Base-by-base conservation (phyloP, 2,888 invertebrate genomes). In the Eupithecia dodoneata region DNA sequence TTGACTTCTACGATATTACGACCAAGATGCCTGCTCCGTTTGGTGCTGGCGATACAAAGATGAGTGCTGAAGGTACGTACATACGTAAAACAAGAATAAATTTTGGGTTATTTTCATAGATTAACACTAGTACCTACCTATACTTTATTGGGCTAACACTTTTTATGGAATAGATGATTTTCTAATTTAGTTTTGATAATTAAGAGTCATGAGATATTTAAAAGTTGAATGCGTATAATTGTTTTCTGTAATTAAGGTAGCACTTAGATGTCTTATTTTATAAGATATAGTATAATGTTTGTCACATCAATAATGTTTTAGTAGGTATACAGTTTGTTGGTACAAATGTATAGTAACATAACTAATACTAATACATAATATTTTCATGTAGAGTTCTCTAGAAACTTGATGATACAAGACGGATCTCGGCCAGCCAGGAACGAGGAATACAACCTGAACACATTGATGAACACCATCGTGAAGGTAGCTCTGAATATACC, bases 1-100 rank as follows among this genome's bases (percentile, higher is more conserved):
- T 98, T 7, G 97, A 98, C 87, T 98, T 98, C 87, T 98, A 98
- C 88, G 98, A 98, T 87, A 97, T 98, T 79, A 90, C 97, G 9
- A 96, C 95, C 3, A 96, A 96, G 85, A 92, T 89, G 88, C 63
- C 81, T n/a, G 86, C 77, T 47, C 81, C 65, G 2, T 59, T 47
- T 71, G 71, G 18, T 7, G 10, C 81, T 3, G 81, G 84, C 10
- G 89, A 92, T 55, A 90, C 91, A 0, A 85, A 82, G 52, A 70
- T 74, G 44, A 87, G 79, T 73, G 85, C 80, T 80, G 86, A 87
- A 76, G 92, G 91, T 91, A 84, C 18, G 45, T 45, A n/a, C 30
- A 30, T 30, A 6, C 69, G 78, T 71, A 44, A 71, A 75, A 6
- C 13, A 0, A 69, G 7, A n/a, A 30, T 30, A 30, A 45, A 0